Evolutionary conservation across 2,888 invertebrate species (phyloP).

Genomic region (Morpho achilles): DNA sequence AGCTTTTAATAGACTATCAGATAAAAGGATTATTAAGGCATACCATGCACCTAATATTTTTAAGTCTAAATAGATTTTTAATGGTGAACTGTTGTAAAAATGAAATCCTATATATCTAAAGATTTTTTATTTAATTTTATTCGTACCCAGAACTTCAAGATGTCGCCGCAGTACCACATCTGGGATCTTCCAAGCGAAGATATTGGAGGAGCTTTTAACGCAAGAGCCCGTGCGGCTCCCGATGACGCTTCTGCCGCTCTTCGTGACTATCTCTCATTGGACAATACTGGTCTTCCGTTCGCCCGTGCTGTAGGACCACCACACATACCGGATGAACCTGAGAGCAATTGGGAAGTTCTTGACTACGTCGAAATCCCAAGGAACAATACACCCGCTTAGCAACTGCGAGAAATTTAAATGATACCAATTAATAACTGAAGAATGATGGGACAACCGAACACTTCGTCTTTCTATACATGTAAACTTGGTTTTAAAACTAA

Average conservation of each 20-base stretch:
- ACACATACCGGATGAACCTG: constrained; percentile 67
- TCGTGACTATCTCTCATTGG: constrained; percentile 80
- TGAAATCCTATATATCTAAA: too few species aligned
- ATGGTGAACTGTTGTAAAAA: too few species aligned
- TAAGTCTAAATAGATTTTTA: too few species aligned
- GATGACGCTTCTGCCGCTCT: constrained; percentile 69
- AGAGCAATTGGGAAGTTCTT: constrained; percentile 82
- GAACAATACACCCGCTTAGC: constrained; percentile 18
- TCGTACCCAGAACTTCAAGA: constrained; percentile 75
- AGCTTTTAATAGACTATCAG: too few species aligned
- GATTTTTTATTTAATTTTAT: too few species aligned
- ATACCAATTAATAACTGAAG: too few species aligned
- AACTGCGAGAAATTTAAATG: too few species aligned
- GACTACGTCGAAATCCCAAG: constrained; percentile 82
- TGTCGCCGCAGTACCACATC: constrained; percentile 74
- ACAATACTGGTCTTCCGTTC: constrained; percentile 80
- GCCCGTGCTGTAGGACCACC: constrained; percentile 77
- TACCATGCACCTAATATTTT: too few species aligned
- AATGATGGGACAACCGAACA: too few species aligned
- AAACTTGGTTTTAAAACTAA: too few species aligned
- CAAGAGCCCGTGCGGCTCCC: constrained; percentile 64
- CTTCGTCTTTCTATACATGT: too few species aligned
- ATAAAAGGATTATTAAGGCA: too few species aligned
- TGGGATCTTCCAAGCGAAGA: constrained; percentile 76
- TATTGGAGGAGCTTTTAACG: constrained; percentile 82